Conservation (phyloP, 2,113 vertebrate genomes). For the Dryoscopus gambensis region DNA sequence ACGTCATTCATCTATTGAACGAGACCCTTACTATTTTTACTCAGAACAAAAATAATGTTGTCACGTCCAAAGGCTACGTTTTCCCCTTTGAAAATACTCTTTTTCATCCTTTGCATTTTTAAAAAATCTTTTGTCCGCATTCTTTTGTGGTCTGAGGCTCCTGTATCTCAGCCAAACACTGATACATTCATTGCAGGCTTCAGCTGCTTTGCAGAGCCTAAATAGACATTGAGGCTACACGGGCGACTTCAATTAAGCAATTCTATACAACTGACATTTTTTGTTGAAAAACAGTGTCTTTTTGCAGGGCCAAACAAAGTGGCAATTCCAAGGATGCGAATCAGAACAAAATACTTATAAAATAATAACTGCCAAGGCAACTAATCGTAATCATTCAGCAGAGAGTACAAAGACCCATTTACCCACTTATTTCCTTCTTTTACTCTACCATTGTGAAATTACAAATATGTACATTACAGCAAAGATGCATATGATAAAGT, state of each 20-base stretch:
- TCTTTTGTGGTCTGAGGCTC: conserved; percentile 31
- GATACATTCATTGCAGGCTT: conserved; percentile 49
- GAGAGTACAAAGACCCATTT: not conserved
- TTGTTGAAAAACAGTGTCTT: conserved; percentile 44
- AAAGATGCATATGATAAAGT: not conserved
- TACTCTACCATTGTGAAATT: not conserved
- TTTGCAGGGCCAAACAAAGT: conserved; percentile 26
- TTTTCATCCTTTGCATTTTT: conserved; percentile 38
- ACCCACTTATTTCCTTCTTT: not conserved
- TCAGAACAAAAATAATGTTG: conserved; percentile 41
- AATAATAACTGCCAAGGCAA: not conserved
- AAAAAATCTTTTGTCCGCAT: conserved; percentile 7
- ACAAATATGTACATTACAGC: not conserved
- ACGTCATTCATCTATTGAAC: not conserved
- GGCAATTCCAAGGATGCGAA: conserved; percentile 7
- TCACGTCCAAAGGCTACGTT: conserved; percentile 31
- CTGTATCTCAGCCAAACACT: conserved; percentile 40
- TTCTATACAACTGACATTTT: conserved; percentile 20
- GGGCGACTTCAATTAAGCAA: conserved; percentile 7
- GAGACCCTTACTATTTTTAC: not conserved
- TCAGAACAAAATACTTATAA: conserved; percentile 22
- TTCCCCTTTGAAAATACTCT: conserved; percentile 7
- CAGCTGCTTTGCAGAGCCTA: conserved; percentile 51
- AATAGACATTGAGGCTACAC: conserved; percentile 25
- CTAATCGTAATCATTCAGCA: not conserved